phyloP scores from a whole-genome alignment of 2,797 vertebrate species.

The Rhinichthys osculus region DNA sequence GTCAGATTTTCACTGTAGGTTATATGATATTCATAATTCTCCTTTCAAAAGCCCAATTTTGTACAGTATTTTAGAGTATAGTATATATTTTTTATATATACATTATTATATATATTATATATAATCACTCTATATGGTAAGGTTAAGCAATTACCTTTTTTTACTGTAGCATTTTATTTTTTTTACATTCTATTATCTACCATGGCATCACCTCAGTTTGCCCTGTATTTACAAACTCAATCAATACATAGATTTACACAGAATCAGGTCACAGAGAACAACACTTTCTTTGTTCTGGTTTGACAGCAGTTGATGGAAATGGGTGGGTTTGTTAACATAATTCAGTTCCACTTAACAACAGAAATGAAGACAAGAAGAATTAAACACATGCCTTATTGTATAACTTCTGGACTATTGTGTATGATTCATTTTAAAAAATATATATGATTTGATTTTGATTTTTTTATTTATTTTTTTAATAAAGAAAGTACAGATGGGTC shows the following conservation, averaged over 20 bases:
- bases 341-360: background rate
- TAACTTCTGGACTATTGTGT: background rate
- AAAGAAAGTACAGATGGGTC: too few species aligned
- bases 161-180: background rate
- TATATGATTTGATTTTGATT: too few species aligned
- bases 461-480: too few species aligned
- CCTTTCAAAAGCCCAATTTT: background rate
- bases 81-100: background rate
- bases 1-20: background rate
- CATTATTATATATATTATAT: too few species aligned
- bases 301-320: constrained; percentile 20
- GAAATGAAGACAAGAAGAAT: background rate
- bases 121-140: background rate
- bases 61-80: background rate
- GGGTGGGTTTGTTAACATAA: background rate
- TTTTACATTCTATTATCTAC: background rate
- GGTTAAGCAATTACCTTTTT: background rate
- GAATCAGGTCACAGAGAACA: background rate
- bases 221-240: background rate
- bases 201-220: background rate
- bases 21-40: background rate
- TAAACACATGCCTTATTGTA: background rate
- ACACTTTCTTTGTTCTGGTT: constrained; percentile 27
- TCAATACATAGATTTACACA: background rate
- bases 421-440: background rate